Percentiles rank a stretch among this genome's conserved stretches.
Evolutionary conservation across 2,113 vertebrate genomes (phyloP).

Genomic region (Cichladusa arquata): DNA sequence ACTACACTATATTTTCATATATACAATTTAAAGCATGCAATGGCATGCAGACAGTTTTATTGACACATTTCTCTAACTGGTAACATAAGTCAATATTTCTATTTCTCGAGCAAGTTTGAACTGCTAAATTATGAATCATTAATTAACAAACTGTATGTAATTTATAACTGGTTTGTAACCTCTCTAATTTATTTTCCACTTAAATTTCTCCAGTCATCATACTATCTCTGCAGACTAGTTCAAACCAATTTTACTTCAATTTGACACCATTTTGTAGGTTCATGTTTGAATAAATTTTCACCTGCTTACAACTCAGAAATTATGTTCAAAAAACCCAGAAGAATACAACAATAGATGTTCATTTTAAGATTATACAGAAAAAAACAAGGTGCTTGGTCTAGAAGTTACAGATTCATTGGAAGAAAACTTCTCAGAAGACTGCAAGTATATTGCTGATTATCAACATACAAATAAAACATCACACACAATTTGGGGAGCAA

Average conservation of each 20-base stretch:
- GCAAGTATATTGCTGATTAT: neutral
- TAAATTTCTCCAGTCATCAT: neutral
- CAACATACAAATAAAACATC: neutral
- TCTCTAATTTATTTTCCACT: neutral
- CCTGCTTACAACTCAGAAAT: neutral
- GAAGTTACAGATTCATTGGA: neutral
- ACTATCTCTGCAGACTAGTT: neutral
- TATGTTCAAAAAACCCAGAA: rapidly evolving
- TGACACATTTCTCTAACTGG: neutral
- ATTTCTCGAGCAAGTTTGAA: neutral
- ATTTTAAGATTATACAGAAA: neutral
- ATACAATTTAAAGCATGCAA: neutral
- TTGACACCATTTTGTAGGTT: neutral
- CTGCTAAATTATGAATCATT: neutral
- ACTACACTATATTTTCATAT: neutral
- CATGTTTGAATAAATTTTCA: neutral
- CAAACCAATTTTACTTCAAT: neutral
- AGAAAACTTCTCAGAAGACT: neutral
- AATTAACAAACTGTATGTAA: neutral
- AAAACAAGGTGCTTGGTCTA: neutral
- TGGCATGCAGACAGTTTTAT: neutral
- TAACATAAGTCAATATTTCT: neutral
- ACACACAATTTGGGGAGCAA: neutral
- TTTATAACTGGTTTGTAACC: neutral
- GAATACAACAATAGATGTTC: neutral